Evolutionary conservation across 2,113 vertebrate genomes (phyloP).

Genomic region (Pseudopipra pipra): DNA sequence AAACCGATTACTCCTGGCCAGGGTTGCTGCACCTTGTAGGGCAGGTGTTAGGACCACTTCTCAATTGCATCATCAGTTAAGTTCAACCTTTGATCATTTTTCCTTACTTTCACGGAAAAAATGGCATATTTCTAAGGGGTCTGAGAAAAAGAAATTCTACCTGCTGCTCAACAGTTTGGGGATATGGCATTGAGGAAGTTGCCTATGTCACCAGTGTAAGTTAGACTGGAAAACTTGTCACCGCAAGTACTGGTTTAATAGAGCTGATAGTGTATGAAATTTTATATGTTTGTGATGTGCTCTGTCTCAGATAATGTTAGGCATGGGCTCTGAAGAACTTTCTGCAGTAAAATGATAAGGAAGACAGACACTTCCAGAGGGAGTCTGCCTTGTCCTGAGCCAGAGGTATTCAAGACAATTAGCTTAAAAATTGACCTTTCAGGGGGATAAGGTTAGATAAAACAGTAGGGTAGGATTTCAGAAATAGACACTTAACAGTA

Average conservation of each 20-base stretch:
- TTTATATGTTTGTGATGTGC: neutral
- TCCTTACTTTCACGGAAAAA: neutral
- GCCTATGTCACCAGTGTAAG: neutral
- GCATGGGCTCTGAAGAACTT: neutral
- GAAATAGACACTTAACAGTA: neutral
- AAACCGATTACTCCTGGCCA: neutral
- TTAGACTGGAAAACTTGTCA: neutral
- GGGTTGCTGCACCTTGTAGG: accelerated
- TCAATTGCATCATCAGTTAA: neutral
- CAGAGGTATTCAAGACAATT: slow-evolving; percentile 18
- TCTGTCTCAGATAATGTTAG: neutral
- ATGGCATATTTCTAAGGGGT: neutral
- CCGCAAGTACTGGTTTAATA: neutral
- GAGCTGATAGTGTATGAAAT: neutral
- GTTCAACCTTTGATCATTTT: neutral
- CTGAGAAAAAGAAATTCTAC: neutral
- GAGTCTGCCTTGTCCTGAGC: neutral
- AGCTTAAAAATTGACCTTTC: neutral
- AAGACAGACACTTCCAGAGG: slow-evolving; percentile 6
- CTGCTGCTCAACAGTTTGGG: neutral
- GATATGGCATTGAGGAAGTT: neutral
- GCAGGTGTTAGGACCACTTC: neutral
- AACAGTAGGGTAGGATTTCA: neutral
- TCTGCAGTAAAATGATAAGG: neutral
- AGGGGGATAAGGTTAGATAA: neutral